Conservation (phyloP, 1,140 invertebrate genomes). For the Trachelipus rathkii region DNA sequence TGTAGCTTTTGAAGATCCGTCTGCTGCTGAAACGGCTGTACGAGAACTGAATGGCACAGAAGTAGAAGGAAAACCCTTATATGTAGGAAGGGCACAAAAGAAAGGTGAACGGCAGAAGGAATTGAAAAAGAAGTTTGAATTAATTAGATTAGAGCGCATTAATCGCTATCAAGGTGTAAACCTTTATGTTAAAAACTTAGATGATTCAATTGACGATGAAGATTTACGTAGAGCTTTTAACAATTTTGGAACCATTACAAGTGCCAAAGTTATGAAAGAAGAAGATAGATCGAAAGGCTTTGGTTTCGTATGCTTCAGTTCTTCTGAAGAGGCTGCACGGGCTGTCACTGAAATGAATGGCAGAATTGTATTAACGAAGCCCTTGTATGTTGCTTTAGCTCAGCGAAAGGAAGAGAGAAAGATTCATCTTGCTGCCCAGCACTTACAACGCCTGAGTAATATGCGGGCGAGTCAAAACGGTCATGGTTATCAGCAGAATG, state of each 20-base stretch:
- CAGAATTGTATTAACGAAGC: conserved; percentile 91
- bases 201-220: conserved; percentile 96
- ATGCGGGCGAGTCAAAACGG: neutral
- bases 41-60: conserved; percentile 81
- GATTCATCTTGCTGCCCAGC: conserved; percentile 72
- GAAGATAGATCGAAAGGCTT: conserved; percentile 82
- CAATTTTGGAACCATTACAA: conserved; percentile 91
- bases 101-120: conserved; percentile 96
- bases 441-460: neutral
- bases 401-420: conserved; percentile 98
- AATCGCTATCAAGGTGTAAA: conserved; percentile 88
- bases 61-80: conserved; percentile 59
- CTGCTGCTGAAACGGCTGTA: conserved; percentile 88
- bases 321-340: conserved; percentile 98
- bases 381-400: conserved; percentile 94
- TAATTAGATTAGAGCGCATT: conserved; percentile 88
- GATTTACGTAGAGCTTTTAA: conserved; percentile 88
- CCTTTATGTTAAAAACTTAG: conserved; percentile 96
- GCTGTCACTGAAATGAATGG: conserved; percentile 99
- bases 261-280: conserved; percentile 67
- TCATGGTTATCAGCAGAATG: neutral
- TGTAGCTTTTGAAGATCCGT: conserved; percentile 95
- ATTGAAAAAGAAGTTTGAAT: conserved; percentile 91
- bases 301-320: conserved; percentile 98
- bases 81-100: conserved; percentile 96